Percentiles rank a stretch among this genome's conserved stretches.
These are phyloP conservation scores for Hydrotaea diabolus DNA, from an alignment of 2,888 invertebrate genomes.

Conservation along the genomic window DNA sequence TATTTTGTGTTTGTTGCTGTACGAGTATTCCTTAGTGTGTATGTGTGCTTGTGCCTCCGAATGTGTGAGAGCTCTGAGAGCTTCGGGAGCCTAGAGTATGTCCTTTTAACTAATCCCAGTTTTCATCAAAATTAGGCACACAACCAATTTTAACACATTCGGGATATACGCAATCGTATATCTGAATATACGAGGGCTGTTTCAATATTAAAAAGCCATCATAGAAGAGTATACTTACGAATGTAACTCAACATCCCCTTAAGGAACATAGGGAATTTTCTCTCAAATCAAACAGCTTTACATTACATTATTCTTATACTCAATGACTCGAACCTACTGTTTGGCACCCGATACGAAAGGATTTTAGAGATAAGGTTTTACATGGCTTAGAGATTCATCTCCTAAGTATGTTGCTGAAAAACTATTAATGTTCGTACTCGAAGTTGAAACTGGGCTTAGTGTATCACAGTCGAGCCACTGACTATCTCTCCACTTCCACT, in stretches of 20 bases:
- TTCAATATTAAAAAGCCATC: neutral
- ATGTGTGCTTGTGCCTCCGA: neutral
- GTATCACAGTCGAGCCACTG: too few relatives aligned
- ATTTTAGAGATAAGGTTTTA: too few relatives aligned
- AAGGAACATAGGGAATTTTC: too few relatives aligned
- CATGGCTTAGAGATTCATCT: too few relatives aligned
- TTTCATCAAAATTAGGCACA: slow-evolving; percentile 31
- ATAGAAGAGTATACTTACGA: neutral
- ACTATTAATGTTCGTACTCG: too few relatives aligned
- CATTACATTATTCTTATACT: too few relatives aligned
- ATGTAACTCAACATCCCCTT: neutral
- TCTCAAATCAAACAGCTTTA: too few relatives aligned
- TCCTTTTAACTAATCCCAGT: slow-evolving; percentile 32
- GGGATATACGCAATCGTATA: neutral
- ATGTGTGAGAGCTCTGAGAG: neutral
- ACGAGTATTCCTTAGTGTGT: neutral
- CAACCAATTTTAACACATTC: slow-evolving; percentile 7
- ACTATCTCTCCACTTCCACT: too few relatives aligned
- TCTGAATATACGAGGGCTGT: neutral
- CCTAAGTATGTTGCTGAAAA: too few relatives aligned
- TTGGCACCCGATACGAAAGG: too few relatives aligned
- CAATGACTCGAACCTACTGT: too few relatives aligned
- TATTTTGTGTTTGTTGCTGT: slow-evolving; percentile 5
- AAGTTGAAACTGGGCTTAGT: too few relatives aligned
- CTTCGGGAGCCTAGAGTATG: neutral